A percentile compares a stretch with the other conserved stretches of the same genome.
Evolutionary conservation across 2,797 vertebrate species (phyloP).

Genomic region (Chiloscyllium punctatum): DNA sequence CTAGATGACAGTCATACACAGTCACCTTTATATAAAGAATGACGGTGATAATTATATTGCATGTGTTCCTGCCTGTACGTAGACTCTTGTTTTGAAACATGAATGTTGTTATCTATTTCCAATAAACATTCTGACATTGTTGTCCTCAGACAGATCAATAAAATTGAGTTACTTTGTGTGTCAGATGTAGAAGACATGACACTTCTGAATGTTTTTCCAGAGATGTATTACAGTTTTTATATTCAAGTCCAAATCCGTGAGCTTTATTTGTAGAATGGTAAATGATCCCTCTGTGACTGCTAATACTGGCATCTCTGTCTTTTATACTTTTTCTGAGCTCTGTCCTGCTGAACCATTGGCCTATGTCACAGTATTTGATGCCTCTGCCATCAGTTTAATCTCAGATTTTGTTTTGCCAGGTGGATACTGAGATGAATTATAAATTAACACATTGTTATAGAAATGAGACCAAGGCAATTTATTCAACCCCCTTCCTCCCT

Average conservation of each 20-base stretch:
- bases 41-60: neutral
- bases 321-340: neutral
- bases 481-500: no score
- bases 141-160: neutral
- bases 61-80: neutral
- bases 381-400: neutral
- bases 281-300: neutral
- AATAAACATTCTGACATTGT: neutral
- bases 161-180: neutral
- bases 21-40: neutral
- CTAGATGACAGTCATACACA: neutral
- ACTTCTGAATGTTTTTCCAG: neutral
- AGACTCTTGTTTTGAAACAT: neutral
- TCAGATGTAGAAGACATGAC: neutral
- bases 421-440: neutral
- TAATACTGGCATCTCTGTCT: neutral
- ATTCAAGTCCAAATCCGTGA: neutral
- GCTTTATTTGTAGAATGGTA: neutral
- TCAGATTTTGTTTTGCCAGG: neutral
- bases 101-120: neutral
- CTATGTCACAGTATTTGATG: neutral
- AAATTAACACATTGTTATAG: neutral
- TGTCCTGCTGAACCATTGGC: neutral
- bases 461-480: neutral
- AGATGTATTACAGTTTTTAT: neutral